Percentiles rank a stretch among this genome's conserved stretches.
phyloP scores from a whole-genome alignment of 2,113 vertebrate genomes.

The Oenanthe oenanthe region DNA sequence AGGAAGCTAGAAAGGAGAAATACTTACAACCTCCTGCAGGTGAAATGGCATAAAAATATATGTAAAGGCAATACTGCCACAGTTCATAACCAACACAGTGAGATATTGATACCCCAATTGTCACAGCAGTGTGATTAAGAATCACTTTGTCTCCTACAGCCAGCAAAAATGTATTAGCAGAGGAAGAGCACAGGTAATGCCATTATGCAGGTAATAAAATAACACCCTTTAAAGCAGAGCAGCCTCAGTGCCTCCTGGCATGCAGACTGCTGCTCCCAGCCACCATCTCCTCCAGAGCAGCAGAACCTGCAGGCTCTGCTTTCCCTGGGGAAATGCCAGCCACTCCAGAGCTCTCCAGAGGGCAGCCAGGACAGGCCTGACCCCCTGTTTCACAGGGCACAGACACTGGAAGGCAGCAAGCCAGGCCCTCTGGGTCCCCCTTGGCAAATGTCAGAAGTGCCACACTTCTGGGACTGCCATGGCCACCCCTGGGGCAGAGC shows the following conservation, averaged over 20 bases:
- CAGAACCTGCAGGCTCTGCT: neutral
- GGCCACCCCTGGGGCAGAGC: neutral
- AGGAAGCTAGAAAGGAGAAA: neutral
- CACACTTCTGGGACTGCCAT: neutral
- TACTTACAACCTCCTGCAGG: neutral
- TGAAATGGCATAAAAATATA: neutral
- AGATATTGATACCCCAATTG: neutral
- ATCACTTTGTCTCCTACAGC: neutral
- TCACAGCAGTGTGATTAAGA: neutral
- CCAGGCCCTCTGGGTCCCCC: neutral
- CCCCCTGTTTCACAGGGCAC: neutral
- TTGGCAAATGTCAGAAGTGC: neutral
- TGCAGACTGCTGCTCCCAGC: neutral
- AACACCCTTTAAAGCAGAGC: neutral
- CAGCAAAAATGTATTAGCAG: neutral
- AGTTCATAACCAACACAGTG: neutral
- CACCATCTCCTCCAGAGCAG: neutral
- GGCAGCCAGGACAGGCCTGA: neutral
- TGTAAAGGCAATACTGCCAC: neutral
- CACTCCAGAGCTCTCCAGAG: neutral
- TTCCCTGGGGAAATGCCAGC: neutral
- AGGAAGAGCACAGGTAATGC: neutral
- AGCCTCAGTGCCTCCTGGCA: neutral
- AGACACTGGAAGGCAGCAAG: accelerated
- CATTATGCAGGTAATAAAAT: neutral